A percentile compares a stretch with the other conserved stretches of the same genome.
These are phyloP conservation scores for Arenaria interpres DNA, from an alignment of 2,113 vertebrate species.

Conservation along the genomic window DNA sequence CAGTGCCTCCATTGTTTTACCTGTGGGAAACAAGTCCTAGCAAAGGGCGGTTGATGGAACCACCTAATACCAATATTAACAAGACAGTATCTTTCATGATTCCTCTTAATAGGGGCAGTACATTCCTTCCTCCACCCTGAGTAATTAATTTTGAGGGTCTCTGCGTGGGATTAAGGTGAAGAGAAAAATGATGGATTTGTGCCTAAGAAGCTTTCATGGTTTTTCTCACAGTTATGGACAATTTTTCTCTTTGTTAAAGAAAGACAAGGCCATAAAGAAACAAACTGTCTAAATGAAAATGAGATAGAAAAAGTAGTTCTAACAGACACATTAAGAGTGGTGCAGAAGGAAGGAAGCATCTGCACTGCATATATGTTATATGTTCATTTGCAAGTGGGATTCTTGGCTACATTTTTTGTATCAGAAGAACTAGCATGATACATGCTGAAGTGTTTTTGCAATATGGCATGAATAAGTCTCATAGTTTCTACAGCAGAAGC, in stretches of 20 bases:
- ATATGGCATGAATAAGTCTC: background rate
- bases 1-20: background rate
- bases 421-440: background rate
- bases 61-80: background rate
- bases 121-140: background rate
- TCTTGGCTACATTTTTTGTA: background rate
- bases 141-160: background rate
- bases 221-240: background rate
- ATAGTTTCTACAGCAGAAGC: background rate
- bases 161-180: background rate
- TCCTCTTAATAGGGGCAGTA: background rate
- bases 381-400: background rate
- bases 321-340: background rate
- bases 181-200: background rate
- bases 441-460: background rate
- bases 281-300: background rate
- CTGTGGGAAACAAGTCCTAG: background rate
- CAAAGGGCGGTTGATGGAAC: background rate
- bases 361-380: background rate
- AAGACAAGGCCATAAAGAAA: background rate
- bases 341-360: background rate
- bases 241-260: background rate
- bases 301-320: background rate
- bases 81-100: background rate
- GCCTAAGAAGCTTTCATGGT: background rate